Percentiles rank a stretch among this genome's conserved stretches.
phyloP scores from a whole-genome alignment of 2,888 invertebrate species.

The Prosopocoilus inquinatus region DNA sequence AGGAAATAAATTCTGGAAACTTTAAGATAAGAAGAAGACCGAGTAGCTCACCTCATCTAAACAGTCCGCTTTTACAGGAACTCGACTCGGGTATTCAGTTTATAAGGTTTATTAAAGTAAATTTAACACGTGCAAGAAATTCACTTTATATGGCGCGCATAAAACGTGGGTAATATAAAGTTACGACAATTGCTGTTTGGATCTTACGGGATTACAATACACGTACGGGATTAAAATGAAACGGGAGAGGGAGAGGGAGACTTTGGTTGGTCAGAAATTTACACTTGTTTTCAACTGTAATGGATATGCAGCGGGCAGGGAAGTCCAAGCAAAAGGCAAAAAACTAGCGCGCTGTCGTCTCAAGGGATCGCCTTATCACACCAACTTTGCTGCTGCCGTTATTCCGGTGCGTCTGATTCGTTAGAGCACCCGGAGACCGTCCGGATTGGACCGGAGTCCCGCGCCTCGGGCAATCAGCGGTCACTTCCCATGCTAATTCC shows the following conservation, averaged over 20 bases:
- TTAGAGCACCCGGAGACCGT: background rate
- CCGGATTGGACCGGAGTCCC: background rate
- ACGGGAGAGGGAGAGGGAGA: background rate
- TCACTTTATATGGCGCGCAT: no score
- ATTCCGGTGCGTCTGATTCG: slow-evolving; percentile 1
- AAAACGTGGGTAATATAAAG: background rate
- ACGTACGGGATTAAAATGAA: background rate
- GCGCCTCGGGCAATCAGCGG: slow-evolving; percentile 7
- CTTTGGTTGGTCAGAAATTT: background rate
- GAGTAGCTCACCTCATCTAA: no score
- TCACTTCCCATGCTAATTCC: slow-evolving; percentile 44
- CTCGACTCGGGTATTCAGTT: no score
- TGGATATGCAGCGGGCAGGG: background rate
- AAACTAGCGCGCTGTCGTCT: background rate
- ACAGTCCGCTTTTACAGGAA: no score
- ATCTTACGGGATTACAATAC: slow-evolving; percentile 1
- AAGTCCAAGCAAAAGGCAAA: background rate
- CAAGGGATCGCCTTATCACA: background rate
- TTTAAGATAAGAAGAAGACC: no score
- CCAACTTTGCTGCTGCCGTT: background rate
- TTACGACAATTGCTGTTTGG: background rate
- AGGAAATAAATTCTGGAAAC: no score
- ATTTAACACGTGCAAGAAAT: no score
- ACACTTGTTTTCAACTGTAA: slow-evolving; percentile 1
- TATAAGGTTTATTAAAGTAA: no score